Base-by-base conservation (phyloP, 2,113 vertebrate genomes). In the Chaenogobius annularis region DNA sequence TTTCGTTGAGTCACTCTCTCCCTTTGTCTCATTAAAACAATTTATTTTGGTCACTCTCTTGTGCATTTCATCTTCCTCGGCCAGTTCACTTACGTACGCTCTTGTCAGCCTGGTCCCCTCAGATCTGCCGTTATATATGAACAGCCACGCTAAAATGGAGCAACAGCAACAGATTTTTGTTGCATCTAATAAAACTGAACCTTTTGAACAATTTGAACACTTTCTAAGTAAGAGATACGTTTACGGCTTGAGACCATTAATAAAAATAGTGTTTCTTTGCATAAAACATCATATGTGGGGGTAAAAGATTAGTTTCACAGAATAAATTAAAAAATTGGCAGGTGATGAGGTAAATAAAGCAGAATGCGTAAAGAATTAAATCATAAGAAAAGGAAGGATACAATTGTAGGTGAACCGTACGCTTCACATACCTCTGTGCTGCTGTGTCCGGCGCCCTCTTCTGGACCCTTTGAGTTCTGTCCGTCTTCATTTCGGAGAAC, bases 401-500 rank as follows among this genome's bases (percentile, higher is more conserved):
- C 11, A 31, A 15, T 17, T 9, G 5, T 31, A 61, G 26, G 3
- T 58, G 22, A 17, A 40, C 35, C n/a, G 31, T 10, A 2, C 26
- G 26, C 40, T 19, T 20, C 52, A 55, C 2, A 22, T 96, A 98
- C 97, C 96, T 99, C 97, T 20, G 95, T 94, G 85, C 91, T 66
- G 59, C 5, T 87, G 86, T 79, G 94, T 50, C 69, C 11, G 10
- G 83, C 75, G 52, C 66, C 87, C 5, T 77, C 82, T 1, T 56
- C 64, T 0, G 75, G 5, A 6, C 20, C 73, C 0, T 75, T 10
- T 1, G 58, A 9, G 35, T 88, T 93, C 44, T 83, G 90, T 55
- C 94, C 83, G 66, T 98, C 97, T 19, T 98, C 96, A 22, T 92
- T 92, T 72, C 93, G 92, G 0, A 84, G 88, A 69, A 96, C 94